Percentiles rank a stretch among this genome's conserved stretches.
Evolutionary conservation across 2,888 invertebrate species (phyloP).

Genomic region (Ecdyonurus torrentis): DNA sequence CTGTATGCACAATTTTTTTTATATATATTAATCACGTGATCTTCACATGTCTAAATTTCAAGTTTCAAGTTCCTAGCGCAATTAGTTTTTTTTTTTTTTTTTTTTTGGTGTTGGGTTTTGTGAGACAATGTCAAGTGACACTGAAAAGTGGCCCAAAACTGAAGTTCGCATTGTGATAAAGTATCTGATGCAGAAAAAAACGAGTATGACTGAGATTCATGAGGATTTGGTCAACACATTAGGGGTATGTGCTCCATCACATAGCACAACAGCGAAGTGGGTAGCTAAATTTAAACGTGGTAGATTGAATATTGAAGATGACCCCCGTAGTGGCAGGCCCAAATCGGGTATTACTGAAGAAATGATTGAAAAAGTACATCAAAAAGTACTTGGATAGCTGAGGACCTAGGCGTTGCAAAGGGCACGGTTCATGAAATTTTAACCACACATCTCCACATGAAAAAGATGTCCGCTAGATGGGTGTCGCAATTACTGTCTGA

Average conservation of each 20-base stretch:
- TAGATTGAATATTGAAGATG: not conserved
- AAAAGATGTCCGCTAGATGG: conserved; percentile 20
- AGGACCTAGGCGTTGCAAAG: not conserved
- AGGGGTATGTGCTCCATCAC: conserved; percentile 3
- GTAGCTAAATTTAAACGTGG: not conserved
- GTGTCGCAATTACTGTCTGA: conserved; percentile 21
- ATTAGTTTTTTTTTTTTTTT: no score
- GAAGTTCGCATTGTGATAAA: not conserved
- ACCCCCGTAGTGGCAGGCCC: not conserved
- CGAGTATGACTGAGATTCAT: not conserved
- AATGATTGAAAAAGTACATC: not conserved
- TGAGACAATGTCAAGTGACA: not conserved
- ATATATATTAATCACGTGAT: no score
- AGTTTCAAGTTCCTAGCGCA: no score
- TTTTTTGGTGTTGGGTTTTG: no score
- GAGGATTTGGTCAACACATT: not conserved
- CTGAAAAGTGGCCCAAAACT: not conserved
- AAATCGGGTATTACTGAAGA: not conserved
- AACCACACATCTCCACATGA: conserved; percentile 18
- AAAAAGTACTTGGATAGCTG: not conserved
- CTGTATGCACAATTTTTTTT: no score
- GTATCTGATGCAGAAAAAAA: not conserved
- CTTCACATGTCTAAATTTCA: no score
- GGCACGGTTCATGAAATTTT: conserved; percentile 4
- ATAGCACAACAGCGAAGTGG: not conserved